Evolutionary conservation across 92 coral and sea anemone species (phyloP).

Genomic region (Zoanthus solanderi): DNA sequence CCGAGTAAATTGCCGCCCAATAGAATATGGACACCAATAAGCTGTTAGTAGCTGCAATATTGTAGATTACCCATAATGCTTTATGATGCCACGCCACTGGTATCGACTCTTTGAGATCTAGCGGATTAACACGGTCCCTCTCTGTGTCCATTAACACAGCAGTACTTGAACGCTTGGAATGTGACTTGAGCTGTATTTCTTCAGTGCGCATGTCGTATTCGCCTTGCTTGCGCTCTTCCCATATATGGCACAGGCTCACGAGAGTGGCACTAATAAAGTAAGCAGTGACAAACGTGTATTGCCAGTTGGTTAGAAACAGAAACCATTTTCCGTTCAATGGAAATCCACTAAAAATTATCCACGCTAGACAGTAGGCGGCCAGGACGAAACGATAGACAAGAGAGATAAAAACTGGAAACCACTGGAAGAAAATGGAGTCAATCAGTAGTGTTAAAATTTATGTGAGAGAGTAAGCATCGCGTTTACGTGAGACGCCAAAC

Average conservation of each 20-base stretch:
- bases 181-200: conserved; percentile 55
- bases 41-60: conserved; percentile 79
- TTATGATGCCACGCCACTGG: conserved; percentile 79
- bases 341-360: conserved; percentile 35
- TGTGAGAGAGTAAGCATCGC: too few relatives aligned
- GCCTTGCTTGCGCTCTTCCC: conserved; percentile 83
- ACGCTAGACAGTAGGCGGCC: conserved; percentile 45
- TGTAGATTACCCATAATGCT: conserved; percentile 79
- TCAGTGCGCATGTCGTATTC: conserved; percentile 85
- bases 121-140: conserved; percentile 65
- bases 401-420: conserved; percentile 19
- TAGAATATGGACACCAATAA: conserved; percentile 57
- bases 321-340: conserved; percentile 76
- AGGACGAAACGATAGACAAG: conserved; percentile 45
- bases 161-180: conserved; percentile 18
- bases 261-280: conserved; percentile 73
- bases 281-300: conserved; percentile 63
- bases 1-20: conserved; percentile 50
- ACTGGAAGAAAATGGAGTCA: conserved; percentile 11
- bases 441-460: not conserved
- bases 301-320: conserved; percentile 82
- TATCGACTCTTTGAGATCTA: conserved; percentile 70
- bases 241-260: conserved; percentile 69
- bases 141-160: conserved; percentile 45
- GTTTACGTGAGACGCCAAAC: too few relatives aligned